phyloP scores from a whole-genome alignment of 2,113 vertebrate species.

The Gasterosteus aculeatus region DNA sequence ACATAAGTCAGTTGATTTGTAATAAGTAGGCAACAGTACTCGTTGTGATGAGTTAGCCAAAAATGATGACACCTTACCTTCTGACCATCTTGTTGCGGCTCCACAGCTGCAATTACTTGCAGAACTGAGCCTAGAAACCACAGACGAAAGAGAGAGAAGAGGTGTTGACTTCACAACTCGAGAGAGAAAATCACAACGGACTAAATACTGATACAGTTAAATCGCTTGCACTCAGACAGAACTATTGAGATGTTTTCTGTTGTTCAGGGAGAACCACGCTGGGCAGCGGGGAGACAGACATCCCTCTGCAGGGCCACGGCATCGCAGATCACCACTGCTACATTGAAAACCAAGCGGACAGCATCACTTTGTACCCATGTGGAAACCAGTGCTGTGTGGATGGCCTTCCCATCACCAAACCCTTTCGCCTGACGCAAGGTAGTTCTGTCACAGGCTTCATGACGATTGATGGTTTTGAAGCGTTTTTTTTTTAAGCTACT shows the following conservation, averaged over 20 bases:
- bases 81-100: conserved; percentile 17
- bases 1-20: conserved; percentile 11
- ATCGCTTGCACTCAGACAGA: too few relatives aligned
- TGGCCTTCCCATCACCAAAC: conserved; percentile 82
- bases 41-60: conserved; percentile 26
- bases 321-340: conserved; percentile 89
- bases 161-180: conserved; percentile 11
- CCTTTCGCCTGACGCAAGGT: conserved; percentile 92
- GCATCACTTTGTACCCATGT: conserved; percentile 90
- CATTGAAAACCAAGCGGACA: conserved; percentile 87
- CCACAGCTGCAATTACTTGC: conserved; percentile 35
- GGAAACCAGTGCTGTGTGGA: conserved; percentile 89
- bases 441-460: conserved; percentile 14
- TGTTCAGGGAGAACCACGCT: conserved; percentile 88
- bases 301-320: conserved; percentile 87
- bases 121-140: conserved; percentile 18
- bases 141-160: conserved; percentile 16
- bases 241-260: conserved; percentile 37
- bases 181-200: conserved; percentile 23
- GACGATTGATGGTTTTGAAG: background rate
- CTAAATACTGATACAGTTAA: too few relatives aligned
- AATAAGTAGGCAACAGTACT: conserved; percentile 5
- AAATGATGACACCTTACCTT: conserved; percentile 29
- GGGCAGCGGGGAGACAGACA: conserved; percentile 86
- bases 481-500: background rate